Evolutionary conservation across 2,113 vertebrate species (phyloP).

Genomic region (human): DNA sequence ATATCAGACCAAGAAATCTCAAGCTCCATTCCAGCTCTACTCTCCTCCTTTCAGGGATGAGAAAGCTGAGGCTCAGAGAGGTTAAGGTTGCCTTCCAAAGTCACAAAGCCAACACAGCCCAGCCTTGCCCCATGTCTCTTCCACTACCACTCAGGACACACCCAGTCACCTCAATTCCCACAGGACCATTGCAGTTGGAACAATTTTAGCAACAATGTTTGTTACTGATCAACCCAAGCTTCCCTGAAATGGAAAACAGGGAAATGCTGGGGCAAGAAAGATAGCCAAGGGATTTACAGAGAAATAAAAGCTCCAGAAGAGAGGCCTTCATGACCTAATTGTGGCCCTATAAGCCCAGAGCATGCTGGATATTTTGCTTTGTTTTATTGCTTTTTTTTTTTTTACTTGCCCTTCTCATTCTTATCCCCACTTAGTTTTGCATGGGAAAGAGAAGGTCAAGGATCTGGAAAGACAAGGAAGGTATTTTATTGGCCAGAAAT

Average conservation of each 20-base stretch:
- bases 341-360: not conserved
- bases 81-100: not conserved
- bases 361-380: conserved; percentile 27
- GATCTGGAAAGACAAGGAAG: conserved; percentile 54
- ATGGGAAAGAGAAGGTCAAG: conserved; percentile 60
- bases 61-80: not conserved
- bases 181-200: not conserved
- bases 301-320: not conserved
- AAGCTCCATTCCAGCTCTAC: not conserved
- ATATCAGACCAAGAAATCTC: not conserved
- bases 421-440: conserved; percentile 26
- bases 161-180: not conserved
- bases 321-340: not conserved
- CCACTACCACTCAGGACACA: not conserved
- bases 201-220: conserved; percentile 12
- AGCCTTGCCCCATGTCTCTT: not conserved
- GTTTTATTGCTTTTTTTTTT: not conserved
- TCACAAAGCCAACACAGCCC: not conserved
- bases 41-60: not conserved
- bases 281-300: not conserved
- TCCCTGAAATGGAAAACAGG: conserved; percentile 39
- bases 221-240: not conserved
- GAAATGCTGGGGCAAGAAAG: not conserved
- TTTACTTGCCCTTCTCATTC: not conserved
- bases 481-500: conserved; percentile 69